Evolutionary conservation across 2,797 vertebrate species (phyloP).

Genomic region (Cuniculus paca): DNA sequence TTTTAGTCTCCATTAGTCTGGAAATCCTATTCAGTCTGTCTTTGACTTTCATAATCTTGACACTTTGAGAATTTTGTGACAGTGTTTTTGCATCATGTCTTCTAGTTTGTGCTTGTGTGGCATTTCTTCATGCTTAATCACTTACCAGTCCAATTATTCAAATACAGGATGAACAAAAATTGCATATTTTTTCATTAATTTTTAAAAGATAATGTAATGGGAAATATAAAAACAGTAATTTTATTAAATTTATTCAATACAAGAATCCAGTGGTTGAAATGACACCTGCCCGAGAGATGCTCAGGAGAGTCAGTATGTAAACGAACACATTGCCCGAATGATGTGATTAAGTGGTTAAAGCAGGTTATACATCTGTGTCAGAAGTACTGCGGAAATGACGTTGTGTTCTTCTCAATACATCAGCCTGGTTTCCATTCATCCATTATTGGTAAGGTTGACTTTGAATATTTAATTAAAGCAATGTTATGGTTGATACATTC

Average conservation of each 20-base stretch:
- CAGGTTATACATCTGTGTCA: background rate
- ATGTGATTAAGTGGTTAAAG: background rate
- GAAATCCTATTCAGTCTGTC: background rate
- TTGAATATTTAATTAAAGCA: constrained; percentile 45
- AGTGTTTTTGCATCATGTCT: constrained; percentile 44
- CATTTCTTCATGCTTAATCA: background rate
- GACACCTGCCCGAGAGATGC: background rate
- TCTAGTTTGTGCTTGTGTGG: constrained; percentile 20
- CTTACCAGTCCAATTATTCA: background rate
- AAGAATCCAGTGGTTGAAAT: background rate
- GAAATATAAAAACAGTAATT: background rate
- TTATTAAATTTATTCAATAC: background rate
- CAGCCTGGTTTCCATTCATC: background rate
- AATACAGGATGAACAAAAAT: background rate
- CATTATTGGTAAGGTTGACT: background rate
- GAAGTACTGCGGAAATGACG: background rate
- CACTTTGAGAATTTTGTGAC: constrained; percentile 18
- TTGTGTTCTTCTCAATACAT: background rate
- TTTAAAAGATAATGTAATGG: background rate
- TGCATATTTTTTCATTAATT: background rate
- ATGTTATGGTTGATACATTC: background rate
- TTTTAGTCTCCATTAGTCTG: background rate
- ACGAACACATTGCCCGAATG: background rate
- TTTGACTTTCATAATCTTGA: constrained; percentile 31
- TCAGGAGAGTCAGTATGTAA: background rate